Conservation (phyloP, 2,113 vertebrate genomes). For the Rattus norvegicus region GRCr8 NC_086020.1:63979501-63980000, state of each 20-base stretch:
- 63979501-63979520: constrained; percentile 41
- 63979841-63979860: constrained; percentile 44
- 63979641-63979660: neutral
- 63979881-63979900: constrained; percentile 62
- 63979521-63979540: neutral
- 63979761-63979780: neutral
- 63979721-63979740: neutral
- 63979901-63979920: constrained; percentile 65
- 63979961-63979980: constrained; percentile 36
- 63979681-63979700: neutral
- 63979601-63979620: neutral
- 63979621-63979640: neutral
- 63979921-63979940: constrained; percentile 68
- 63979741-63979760: accelerated
- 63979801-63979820: constrained; percentile 51
- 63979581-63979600: neutral
- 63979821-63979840: constrained; percentile 60
- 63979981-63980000: constrained; percentile 61
- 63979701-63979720: neutral
- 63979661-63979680: neutral
- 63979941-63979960: constrained; percentile 57
- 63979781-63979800: constrained; percentile 32
- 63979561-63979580: neutral
- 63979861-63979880: constrained; percentile 58
- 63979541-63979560: neutral